Conservation (phyloP, 2,113 vertebrate genomes). For the Rattus rattus region DNA sequence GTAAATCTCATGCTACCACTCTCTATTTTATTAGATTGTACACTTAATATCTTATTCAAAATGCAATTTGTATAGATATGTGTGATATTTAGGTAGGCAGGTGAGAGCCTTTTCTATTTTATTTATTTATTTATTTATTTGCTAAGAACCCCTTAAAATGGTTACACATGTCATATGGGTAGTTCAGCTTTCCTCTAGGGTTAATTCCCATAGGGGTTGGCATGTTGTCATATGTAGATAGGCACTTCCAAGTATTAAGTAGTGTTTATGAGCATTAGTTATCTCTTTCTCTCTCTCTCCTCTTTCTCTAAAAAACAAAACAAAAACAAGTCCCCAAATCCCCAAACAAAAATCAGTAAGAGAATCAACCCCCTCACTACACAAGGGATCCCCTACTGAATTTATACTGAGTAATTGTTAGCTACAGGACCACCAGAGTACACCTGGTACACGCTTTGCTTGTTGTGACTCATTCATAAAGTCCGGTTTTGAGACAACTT, state of each 20-base stretch:
- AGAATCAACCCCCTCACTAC: background rate
- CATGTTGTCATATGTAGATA: background rate
- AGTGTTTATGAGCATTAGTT: background rate
- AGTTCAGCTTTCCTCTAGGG: background rate
- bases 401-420: background rate
- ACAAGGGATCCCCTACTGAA: background rate
- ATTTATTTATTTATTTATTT: background rate
- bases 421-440: background rate
- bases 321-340: background rate
- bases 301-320: background rate
- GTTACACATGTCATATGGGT: background rate
- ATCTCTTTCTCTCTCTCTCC: background rate
- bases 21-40: background rate
- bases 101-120: background rate
- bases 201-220: background rate
- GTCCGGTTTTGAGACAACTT: background rate
- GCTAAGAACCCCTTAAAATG: background rate
- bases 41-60: slow-evolving; percentile 27
- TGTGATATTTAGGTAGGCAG: background rate
- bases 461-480: slow-evolving; percentile 26
- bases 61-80: background rate
- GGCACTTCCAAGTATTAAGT: background rate
- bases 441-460: background rate
- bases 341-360: background rate
- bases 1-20: background rate